These are phyloP conservation scores for Sceliomorpha sp. DNA, from an alignment of 2,888 invertebrate genomes.

Conservation along the genomic window DNA sequence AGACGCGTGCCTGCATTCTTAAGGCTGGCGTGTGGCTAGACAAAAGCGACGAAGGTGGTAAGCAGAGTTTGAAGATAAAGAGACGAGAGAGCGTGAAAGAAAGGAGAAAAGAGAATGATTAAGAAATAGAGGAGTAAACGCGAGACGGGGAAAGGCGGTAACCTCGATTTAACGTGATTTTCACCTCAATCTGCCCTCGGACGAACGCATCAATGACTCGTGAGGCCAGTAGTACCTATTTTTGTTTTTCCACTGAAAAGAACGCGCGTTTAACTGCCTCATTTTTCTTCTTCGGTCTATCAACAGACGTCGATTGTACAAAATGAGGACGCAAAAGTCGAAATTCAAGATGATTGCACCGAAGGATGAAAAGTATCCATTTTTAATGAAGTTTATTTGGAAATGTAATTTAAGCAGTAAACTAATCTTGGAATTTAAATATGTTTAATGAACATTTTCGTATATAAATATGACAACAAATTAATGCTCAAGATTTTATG, in stretches of 20 bases:
- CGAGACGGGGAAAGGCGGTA: constrained; percentile 27
- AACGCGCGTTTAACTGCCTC: constrained; percentile 32
- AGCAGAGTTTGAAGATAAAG: constrained; percentile 36
- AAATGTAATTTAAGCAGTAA: too few relatives aligned
- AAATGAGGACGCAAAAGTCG: background rate
- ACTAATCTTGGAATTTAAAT: too few relatives aligned
- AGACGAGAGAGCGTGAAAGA: constrained; percentile 13
- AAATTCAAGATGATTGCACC: too few relatives aligned
- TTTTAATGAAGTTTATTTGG: too few relatives aligned
- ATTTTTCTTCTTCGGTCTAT: constrained; percentile 5
- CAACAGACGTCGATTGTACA: constrained; percentile 4
- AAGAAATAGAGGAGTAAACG: constrained; percentile 24
- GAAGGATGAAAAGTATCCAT: too few relatives aligned
- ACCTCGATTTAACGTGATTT: constrained; percentile 51
- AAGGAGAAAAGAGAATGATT: constrained; percentile 30
- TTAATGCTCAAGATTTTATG: too few relatives aligned
- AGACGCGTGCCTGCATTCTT: constrained; percentile 45
- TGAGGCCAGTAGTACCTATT: constrained; percentile 45
- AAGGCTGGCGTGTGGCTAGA: constrained; percentile 37
- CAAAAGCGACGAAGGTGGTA: constrained; percentile 40
- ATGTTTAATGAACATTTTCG: too few relatives aligned
- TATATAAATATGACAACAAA: too few relatives aligned
- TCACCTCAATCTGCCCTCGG: constrained; percentile 58
- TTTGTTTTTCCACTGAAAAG: constrained; percentile 56
- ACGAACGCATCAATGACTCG: constrained; percentile 41